Base-by-base conservation (phyloP, 2,113 vertebrate genomes). In the Actinemys pallida region DNA sequence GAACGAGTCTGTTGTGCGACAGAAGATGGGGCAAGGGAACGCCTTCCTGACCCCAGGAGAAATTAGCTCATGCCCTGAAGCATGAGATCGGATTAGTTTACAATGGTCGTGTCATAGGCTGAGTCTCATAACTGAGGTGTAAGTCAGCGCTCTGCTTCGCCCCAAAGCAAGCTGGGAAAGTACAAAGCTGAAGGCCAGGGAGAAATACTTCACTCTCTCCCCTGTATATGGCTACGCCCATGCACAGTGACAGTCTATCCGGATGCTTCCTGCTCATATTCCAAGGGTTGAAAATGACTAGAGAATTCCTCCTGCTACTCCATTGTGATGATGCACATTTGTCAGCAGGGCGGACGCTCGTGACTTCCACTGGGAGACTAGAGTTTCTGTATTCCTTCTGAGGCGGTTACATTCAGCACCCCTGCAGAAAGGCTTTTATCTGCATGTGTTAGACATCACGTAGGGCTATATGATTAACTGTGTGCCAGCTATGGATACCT, bases 121-220 rank as follows among this genome's bases (percentile, higher is more conserved):
- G 56, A 56, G 79, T 87, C 57, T 29, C 91, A 94, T 92, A 94
- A 49, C 75, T 52, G 57, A 85, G 19, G 20, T 6, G 59, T 42
- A 81, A 87, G 89, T 83, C 31, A 56, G 78, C 45, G 84, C 56
- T 81, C 81, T 53, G 52, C 92, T 88, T 17, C 45, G 13, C 57
- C 88, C 9, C 86, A 87, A 83, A 87, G 59, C 13, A 35, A 35
- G 14, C 39, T 83, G 89, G 87, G 93, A 56, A 80, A 90, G 42
- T 5, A 95, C 75, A 84, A 92, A 95, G 90, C 87, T 81, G 54
- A 85, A 90, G 39, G 76, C 25, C 19, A 86, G 57, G 72, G 52
- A 62, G 16, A 88, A 82, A 83, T 90, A 53, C 59, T 75, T 80
- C 62, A 92, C 81, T 57, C 27, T 83, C 57, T 87, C 20, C 45